These are phyloP conservation scores for Psococerastis gibbosa DNA, from an alignment of 2,888 invertebrate species.

Conservation along the genomic window DNA sequence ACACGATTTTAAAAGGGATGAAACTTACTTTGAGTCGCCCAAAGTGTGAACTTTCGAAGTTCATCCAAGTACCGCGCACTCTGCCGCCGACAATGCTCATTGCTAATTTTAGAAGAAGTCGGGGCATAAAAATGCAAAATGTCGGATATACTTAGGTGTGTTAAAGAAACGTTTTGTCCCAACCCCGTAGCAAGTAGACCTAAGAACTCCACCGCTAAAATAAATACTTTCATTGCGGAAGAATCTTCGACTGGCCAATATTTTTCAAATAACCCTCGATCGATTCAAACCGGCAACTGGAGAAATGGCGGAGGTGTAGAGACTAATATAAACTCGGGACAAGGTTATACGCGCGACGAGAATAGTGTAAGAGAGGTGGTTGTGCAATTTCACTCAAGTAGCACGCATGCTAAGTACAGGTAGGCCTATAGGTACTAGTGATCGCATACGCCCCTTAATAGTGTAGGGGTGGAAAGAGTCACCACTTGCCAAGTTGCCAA, in stretches of 20 bases:
- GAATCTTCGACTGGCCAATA: background rate
- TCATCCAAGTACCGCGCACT: background rate
- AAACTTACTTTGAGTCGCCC: slow-evolving; percentile 13
- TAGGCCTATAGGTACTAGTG: no score
- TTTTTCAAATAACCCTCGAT: background rate
- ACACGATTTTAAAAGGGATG: no score
- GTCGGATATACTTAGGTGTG: slow-evolving; percentile 1
- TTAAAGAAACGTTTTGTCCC: background rate
- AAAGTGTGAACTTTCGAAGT: background rate
- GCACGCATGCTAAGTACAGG: no score
- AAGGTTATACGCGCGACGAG: background rate
- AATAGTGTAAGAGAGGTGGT: background rate
- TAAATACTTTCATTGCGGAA: background rate
- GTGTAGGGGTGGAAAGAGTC: no score
- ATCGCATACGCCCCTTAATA: no score
- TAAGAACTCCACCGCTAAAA: background rate
- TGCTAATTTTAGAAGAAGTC: slow-evolving; percentile 15
- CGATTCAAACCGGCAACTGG: background rate
- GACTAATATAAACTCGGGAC: background rate
- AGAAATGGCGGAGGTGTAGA: background rate
- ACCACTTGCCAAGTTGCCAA: no score
- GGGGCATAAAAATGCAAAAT: slow-evolving; percentile 10
- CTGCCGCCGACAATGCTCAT: background rate
- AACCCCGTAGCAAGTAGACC: background rate
- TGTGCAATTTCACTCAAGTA: no score